phyloP scores from a whole-genome alignment of 2,888 invertebrate genomes.

The Drosophila ustulata region DNA sequence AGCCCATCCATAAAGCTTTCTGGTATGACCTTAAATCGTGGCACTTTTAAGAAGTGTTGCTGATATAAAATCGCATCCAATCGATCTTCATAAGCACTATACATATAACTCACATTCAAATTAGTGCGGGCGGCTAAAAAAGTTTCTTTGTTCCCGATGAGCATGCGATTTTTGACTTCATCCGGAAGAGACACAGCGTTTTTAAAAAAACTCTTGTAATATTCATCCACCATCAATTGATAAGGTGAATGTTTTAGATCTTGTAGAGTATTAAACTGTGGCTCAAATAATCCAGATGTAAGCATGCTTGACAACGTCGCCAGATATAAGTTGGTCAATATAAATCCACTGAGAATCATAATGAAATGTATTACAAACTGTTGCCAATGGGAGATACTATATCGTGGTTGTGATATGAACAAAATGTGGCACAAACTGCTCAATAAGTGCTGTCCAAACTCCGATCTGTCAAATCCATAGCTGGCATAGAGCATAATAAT shows the following conservation, averaged over 20 bases:
- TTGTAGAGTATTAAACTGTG: conserved; percentile 47
- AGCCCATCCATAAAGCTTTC: conserved; percentile 30
- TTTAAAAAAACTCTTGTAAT: conserved; percentile 29
- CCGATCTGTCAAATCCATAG: not conserved
- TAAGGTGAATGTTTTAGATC: conserved; percentile 50
- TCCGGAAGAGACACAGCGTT: not conserved
- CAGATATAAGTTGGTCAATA: conserved; percentile 60
- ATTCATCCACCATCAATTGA: conserved; percentile 21
- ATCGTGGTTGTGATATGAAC: conserved; percentile 8
- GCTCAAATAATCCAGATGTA: conserved; percentile 59
- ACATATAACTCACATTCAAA: conserved; percentile 46
- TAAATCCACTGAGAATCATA: conserved; percentile 51
- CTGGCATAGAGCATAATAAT: conserved; percentile 37
- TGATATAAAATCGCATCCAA: conserved; percentile 52
- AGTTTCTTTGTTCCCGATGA: rapidly evolving
- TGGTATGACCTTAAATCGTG: conserved; percentile 42
- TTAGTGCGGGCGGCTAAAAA: conserved; percentile 4
- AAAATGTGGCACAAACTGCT: conserved; percentile 18
- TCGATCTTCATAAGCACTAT: conserved; percentile 46
- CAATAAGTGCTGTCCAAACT: conserved; percentile 34
- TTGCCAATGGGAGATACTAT: conserved; percentile 34
- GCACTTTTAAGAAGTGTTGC: conserved; percentile 58
- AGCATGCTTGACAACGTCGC: conserved; percentile 64
- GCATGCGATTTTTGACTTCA: not conserved
- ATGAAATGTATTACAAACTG: conserved; percentile 35